phyloP scores from a whole-genome alignment of 35 echinoderm and acorn worm species.

The Lytechinus pictus region DNA sequence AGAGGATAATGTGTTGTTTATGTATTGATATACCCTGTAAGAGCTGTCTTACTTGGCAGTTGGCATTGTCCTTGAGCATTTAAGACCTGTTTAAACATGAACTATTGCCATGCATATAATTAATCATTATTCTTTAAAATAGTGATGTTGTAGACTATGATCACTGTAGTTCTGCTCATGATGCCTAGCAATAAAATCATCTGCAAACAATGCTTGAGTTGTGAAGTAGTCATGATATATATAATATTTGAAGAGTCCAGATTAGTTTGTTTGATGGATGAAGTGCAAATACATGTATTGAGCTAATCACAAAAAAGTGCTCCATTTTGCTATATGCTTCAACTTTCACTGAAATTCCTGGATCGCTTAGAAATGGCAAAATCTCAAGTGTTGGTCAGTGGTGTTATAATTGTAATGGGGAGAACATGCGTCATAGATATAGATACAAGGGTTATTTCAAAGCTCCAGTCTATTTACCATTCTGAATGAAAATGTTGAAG shows the following conservation, averaged over 20 bases:
- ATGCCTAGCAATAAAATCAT: neutral
- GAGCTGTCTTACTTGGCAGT: neutral
- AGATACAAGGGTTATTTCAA: neutral
- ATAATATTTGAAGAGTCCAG: neutral
- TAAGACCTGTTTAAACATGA: neutral
- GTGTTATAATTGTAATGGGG: neutral
- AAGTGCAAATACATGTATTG: neutral
- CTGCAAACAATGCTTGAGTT: neutral
- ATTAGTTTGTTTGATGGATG: neutral
- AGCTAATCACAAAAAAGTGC: too few relatives aligned
- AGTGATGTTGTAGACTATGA: neutral
- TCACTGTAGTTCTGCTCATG: neutral
- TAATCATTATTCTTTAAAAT: neutral
- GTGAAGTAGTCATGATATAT: neutral
- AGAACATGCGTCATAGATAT: neutral
- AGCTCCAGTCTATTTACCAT: neutral
- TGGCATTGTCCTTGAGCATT: neutral
- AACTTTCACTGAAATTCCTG: neutral
- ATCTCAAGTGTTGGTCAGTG: neutral
- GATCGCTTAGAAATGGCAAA: neutral
- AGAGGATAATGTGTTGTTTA: neutral
- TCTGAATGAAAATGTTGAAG: neutral
- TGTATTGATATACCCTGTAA: neutral
- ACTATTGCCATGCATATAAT: neutral
- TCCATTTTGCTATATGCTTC: neutral